Evolutionary conservation across 2,797 vertebrate species (phyloP).

Genomic region (Austrolebias charrua): DNA sequence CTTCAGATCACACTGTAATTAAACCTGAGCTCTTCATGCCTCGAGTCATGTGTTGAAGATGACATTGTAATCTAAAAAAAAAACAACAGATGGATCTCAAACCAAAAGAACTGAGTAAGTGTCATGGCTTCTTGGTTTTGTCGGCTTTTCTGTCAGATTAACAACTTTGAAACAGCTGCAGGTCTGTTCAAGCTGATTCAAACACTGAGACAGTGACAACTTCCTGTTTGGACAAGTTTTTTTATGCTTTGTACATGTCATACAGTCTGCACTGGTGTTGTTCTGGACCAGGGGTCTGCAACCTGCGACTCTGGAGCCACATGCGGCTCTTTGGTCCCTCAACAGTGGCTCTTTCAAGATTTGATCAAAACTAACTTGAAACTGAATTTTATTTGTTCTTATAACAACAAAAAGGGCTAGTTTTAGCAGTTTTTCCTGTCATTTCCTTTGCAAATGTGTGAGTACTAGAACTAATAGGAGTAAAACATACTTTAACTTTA

Average conservation of each 20-base stretch:
- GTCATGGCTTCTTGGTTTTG: no score
- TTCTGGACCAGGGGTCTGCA: no score
- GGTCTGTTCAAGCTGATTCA: slow-evolving; percentile 17
- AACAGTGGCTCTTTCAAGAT: no score
- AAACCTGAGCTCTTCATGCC: background rate
- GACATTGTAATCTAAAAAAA: background rate
- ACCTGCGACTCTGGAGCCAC: no score
- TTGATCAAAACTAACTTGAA: no score
- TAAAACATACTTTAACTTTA: no score
- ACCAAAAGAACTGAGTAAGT: background rate
- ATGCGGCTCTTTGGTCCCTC: no score
- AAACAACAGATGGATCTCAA: background rate
- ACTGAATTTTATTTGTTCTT: no score
- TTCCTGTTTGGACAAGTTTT: slow-evolving; percentile 15
- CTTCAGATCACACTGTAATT: background rate
- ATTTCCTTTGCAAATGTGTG: no score
- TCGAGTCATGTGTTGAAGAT: background rate
- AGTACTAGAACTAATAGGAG: no score
- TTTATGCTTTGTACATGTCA: slow-evolving; percentile 1
- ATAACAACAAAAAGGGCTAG: no score
- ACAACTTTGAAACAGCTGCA: slow-evolving; percentile 32
- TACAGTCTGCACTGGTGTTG: background rate
- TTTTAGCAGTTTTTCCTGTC: no score
- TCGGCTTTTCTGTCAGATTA: slow-evolving; percentile 23
- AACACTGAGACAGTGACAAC: slow-evolving; percentile 11